Evolutionary conservation across 1,140 invertebrate genomes (phyloP).

Genomic region (Drosophila repleta): DNA sequence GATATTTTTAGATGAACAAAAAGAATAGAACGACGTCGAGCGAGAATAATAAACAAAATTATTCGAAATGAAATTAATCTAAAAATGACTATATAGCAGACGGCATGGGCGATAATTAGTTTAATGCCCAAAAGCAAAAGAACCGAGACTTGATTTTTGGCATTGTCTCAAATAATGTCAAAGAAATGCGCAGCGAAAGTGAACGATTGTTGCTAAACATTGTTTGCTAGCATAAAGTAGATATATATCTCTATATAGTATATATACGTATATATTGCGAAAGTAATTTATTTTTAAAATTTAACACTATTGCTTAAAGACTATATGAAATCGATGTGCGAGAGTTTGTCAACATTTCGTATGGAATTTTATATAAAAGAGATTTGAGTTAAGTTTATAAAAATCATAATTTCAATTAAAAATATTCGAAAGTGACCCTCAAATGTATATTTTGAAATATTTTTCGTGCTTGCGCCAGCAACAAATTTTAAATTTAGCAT

Average conservation of each 20-base stretch:
- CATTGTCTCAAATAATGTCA: conserved; percentile 33
- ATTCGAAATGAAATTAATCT: conserved; percentile 77
- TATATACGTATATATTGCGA: conserved; percentile 13
- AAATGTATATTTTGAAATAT: conserved; percentile 80
- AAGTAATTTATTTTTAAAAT: conserved; percentile 49
- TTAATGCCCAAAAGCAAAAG: conserved; percentile 27
- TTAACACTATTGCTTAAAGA: conserved; percentile 35
- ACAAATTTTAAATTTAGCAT: conserved; percentile 71
- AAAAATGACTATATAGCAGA: conserved; percentile 44
- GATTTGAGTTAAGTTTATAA: conserved; percentile 55
- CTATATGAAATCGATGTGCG: conserved; percentile 33
- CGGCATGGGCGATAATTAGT: conserved; percentile 61
- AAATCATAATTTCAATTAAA: conserved; percentile 64
- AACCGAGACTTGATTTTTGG: conserved; percentile 36
- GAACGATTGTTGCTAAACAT: conserved; percentile 50
- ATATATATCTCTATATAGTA: too few relatives aligned
- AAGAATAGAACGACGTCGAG: conserved; percentile 9
- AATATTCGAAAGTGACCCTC: conserved; percentile 72
- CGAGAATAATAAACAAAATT: conserved; percentile 73
- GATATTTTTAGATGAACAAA: conserved; percentile 68
- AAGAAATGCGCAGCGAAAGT: conserved; percentile 57
- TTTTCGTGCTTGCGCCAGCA: conserved; percentile 67
- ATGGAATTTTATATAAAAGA: conserved; percentile 4
- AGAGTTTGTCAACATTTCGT: conserved; percentile 46
- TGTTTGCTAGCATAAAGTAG: conserved; percentile 4